Evolutionary conservation across 2,888 invertebrate genomes (phyloP).

Genomic region (Noctuana brunneofusca): DNA sequence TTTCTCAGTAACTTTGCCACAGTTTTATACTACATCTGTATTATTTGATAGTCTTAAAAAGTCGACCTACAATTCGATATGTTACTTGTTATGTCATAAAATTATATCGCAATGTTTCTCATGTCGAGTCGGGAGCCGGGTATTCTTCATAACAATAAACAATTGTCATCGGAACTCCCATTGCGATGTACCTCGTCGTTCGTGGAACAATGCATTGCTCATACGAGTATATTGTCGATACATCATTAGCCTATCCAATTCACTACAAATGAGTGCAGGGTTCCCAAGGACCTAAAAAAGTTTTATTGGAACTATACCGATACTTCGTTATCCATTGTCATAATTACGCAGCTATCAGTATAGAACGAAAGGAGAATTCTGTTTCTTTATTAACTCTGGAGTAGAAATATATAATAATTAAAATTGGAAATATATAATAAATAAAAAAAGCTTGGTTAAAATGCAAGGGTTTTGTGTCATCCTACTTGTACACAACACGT

Average conservation of each 20-base stretch:
- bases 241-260: conserved; percentile 27
- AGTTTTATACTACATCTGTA: too few relatives aligned
- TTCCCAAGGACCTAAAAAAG: conserved; percentile 18
- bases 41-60: too few relatives aligned
- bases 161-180: conserved; percentile 28
- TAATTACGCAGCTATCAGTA: too few relatives aligned
- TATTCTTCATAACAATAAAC: conserved; percentile 25
- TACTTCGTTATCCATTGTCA: conserved; percentile 5
- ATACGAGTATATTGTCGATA: conserved; percentile 25
- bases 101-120: conserved; percentile 5
- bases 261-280: conserved; percentile 15
- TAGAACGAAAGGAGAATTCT: too few relatives aligned
- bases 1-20: too few relatives aligned
- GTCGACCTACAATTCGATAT: background rate
- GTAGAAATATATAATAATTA: too few relatives aligned
- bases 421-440: too few relatives aligned
- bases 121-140: conserved; percentile 23
- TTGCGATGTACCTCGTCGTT: conserved; percentile 25
- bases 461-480: too few relatives aligned
- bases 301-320: conserved; percentile 5
- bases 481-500: too few relatives aligned
- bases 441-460: too few relatives aligned
- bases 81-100: background rate
- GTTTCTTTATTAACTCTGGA: too few relatives aligned
- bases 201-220: conserved; percentile 28